Evolutionary conservation across 2,888 invertebrate genomes (phyloP), one percentile per base, ranked within the genome.

Genomic region (Drosophila paracracens): DNA sequence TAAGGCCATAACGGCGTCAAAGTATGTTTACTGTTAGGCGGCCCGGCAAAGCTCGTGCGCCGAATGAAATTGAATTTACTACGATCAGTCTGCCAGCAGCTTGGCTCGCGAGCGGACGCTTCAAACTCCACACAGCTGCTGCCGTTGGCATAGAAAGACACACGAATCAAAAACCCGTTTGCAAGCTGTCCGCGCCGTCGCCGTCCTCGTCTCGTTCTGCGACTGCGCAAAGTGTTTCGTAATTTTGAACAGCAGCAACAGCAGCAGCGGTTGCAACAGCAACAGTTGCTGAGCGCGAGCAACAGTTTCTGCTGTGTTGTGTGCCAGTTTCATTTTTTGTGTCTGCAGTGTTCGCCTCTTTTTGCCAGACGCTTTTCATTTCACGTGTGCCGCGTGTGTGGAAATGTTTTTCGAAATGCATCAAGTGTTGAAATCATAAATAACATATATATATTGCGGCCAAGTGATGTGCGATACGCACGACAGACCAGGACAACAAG

Each of bases 11-110:
- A 79, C 84, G 90, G 89, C 87, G 72, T 79, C 62, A 27, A 56
- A 63, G 53, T 79, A 66, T 60, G 61, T 85, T 89, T 85, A 85
- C 90, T 90, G 90, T 89, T 86, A 86, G 72, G 57, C 46, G 46
- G 46, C 25, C 82, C 78, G 80, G 74, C 81, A 53, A 50, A 88
- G 86, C 70, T 81, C 61, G 67, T 67, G 81, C 80, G 53, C 74
- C 75, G 77, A 81, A 85, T 77, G 79, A 83, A 83, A 82, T 84
- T 83, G 79, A 86, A 83, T 78, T 83, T 79, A 79, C 82, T 87
- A 79, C 77, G 77, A 73, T 91, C 86, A 92, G 91, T 92, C 92
- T 91, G 89, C 89, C 89, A 78, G 81, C 88, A 91, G 91, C 90
- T 89, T 87, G 87, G 82, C 83, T 90, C 80, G 83, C 77, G 89